Conservation (phyloP, 2,797 vertebrate species). For the Scolopax bukidnonensis region DNA sequence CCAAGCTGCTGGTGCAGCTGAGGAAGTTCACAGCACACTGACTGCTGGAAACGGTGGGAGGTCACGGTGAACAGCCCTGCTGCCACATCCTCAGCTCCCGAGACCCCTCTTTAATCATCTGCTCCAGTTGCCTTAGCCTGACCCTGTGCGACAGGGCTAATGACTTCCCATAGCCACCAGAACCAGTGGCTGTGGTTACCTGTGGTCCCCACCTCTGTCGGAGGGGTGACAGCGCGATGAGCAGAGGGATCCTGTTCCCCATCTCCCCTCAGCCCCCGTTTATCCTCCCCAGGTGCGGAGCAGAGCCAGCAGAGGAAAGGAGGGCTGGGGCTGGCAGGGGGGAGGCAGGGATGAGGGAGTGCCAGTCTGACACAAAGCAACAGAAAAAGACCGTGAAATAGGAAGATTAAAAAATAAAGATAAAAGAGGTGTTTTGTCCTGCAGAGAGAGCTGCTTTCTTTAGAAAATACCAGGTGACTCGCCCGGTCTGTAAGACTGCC, state of each 20-base stretch:
- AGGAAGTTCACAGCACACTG: background rate
- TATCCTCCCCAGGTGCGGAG: rapidly evolving
- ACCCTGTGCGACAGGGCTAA: background rate
- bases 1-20: background rate
- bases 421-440: background rate
- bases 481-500: background rate
- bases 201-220: rapidly evolving
- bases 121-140: background rate
- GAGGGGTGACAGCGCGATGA: rapidly evolving
- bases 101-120: rapidly evolving
- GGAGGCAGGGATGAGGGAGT: rapidly evolving
- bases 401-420: background rate
- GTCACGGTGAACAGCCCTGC: background rate
- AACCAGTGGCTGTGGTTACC: background rate
- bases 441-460: background rate
- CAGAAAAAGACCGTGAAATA: background rate
- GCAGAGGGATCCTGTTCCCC: background rate
- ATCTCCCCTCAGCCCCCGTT: background rate
- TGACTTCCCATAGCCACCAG: background rate
- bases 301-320: background rate
- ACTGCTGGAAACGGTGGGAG: background rate
- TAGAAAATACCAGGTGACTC: background rate
- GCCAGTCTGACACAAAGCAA: background rate
- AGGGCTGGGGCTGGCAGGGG: background rate
- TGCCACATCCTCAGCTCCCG: background rate